Base-by-base conservation (phyloP, 2,888 invertebrate species). In the Calameuta pallipes region DNA sequence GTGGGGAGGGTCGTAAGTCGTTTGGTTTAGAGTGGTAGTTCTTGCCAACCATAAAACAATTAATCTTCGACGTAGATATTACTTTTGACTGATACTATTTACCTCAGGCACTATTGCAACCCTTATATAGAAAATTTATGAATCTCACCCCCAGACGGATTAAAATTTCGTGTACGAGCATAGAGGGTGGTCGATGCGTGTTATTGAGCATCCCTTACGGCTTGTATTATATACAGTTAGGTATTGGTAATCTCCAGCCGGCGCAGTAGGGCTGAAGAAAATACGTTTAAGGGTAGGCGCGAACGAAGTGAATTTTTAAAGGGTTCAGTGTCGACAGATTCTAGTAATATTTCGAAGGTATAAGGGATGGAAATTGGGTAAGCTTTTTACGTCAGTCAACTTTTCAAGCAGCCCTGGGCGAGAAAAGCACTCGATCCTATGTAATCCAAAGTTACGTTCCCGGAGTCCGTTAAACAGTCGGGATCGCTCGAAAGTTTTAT, bases 401-500 rank as follows among this genome's bases (percentile, higher is more conserved):
- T 11, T 71, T 12, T 3, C 6, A 31, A 33, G 71, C 9, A 1
- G 71, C 71, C 31, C 31, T 31, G 71, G 33, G 71, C 31, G 15
- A 33, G 9, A 34, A 11, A 12, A 71, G 31, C 33, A 23, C 56
- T 56, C 56, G 2, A 23, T 15, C 23, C 41, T 41, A 23, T 12
- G 31, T 6, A 31, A 71, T 71, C 15, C 11, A 34, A 31, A 71
- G 71, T 71, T 71, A 23, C 78, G 71, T 69, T 76, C 76, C 74
- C 74, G 35, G 77, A 77, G 80, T 84, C 82, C 80, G 78, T 85
- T 85, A 85, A 81, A 78, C 74, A 80, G 69, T 71, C 31, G 31
- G 15, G 15, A 15, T 33, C 71, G 30, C 9, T 34, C 15, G 68
- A 79, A 85, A 83, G 81, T 83, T 83, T 82, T 85, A 84, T 85